These are phyloP conservation scores for Mormyrus hasselquistii DNA, from an alignment of 2,797 vertebrate genomes.

Conservation along the genomic window DNA sequence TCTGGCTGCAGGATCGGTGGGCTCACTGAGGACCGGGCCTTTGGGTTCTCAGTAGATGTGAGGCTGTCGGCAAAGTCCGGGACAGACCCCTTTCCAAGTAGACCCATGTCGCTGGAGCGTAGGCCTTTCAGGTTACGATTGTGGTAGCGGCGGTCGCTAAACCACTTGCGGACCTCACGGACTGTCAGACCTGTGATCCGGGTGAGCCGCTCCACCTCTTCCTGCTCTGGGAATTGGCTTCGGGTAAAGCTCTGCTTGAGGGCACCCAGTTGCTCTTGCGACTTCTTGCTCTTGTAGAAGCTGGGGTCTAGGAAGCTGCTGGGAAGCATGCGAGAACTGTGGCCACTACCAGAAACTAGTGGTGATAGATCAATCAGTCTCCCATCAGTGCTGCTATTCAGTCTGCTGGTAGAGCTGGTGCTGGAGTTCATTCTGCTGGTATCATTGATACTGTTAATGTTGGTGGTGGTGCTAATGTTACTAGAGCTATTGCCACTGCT, in stretches of 20 bases:
- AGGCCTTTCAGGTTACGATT: conserved; percentile 53
- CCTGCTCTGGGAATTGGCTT: conserved; percentile 70
- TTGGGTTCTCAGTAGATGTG: conserved; percentile 16
- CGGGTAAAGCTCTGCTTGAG: conserved; percentile 71
- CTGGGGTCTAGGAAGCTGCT: conserved; percentile 62
- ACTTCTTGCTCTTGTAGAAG: conserved; percentile 70
- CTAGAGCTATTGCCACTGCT: conserved; percentile 45
- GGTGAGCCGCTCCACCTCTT: conserved; percentile 65
- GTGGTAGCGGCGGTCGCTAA: conserved; percentile 70
- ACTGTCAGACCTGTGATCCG: conserved; percentile 64
- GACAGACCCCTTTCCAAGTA: conserved; percentile 7
- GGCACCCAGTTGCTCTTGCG: conserved; percentile 66
- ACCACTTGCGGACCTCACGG: conserved; percentile 76
- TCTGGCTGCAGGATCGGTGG: conserved; percentile 46
- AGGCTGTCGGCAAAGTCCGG: conserved; percentile 40
- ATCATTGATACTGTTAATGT: conserved; percentile 40
- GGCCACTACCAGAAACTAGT: conserved; percentile 54
- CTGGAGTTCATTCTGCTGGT: conserved; percentile 58
- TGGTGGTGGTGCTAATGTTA: conserved; percentile 44
- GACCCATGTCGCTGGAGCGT: conserved; percentile 16
- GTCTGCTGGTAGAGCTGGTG: conserved; percentile 44
- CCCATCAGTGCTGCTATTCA: conserved; percentile 44
- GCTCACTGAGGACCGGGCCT: conserved; percentile 35
- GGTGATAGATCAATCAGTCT: conserved; percentile 17
- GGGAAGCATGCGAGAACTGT: conserved; percentile 56